phyloP scores from a whole-genome alignment of 2,113 vertebrate genomes.

The Desmodus rotundus region DNA sequence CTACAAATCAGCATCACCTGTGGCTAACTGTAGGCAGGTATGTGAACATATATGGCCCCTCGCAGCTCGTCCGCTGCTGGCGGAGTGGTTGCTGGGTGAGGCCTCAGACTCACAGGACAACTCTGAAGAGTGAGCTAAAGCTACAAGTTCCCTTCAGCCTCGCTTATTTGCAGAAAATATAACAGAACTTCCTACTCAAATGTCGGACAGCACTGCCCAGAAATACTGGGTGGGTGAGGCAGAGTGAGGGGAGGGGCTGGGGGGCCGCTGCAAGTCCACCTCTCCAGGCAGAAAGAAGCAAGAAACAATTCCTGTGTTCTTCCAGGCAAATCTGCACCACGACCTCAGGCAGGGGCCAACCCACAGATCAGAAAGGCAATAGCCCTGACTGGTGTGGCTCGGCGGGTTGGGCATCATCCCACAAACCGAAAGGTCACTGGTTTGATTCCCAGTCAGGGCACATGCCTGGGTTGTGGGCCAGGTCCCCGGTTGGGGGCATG shows the following conservation, averaged over 20 bases:
- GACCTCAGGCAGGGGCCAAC: not conserved
- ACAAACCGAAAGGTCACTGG: no score
- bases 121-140: not conserved
- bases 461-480: no score
- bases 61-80: not conserved
- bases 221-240: fast-evolving
- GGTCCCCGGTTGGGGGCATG: no score
- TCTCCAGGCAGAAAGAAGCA: not conserved
- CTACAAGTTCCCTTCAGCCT: not conserved
- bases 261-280: fast-evolving
- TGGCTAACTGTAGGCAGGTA: not conserved
- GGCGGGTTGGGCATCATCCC: no score
- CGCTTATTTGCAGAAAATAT: not conserved
- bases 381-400: not conserved
- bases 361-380: not conserved
- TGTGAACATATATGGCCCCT: not conserved
- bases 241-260: not conserved
- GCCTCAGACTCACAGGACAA: not conserved
- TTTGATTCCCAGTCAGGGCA: no score
- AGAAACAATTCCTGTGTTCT: not conserved
- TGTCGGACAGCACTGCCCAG: not conserved
- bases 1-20: not conserved
- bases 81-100: no score
- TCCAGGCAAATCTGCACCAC: not conserved
- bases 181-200: not conserved